These are phyloP conservation scores for Castor canadensis DNA, from an alignment of 2,113 vertebrate species.

Conservation along the genomic window DNA sequence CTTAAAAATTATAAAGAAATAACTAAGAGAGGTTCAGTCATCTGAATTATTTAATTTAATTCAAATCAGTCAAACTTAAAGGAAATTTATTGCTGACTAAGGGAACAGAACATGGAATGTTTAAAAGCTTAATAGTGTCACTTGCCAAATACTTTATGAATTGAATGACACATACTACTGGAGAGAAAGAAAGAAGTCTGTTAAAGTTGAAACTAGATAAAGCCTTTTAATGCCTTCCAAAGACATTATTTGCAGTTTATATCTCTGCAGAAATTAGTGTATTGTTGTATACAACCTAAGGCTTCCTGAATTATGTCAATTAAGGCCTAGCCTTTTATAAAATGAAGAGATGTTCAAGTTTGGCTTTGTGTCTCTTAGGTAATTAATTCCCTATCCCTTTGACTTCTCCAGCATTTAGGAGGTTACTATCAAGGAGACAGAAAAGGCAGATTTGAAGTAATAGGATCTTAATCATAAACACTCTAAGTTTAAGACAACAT, in stretches of 20 bases:
- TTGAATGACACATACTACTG: background rate
- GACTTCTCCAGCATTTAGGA: background rate
- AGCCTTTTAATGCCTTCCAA: background rate
- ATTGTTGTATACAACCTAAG: background rate
- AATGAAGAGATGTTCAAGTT: background rate
- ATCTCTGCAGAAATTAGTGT: background rate
- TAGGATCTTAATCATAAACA: background rate
- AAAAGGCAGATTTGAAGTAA: background rate
- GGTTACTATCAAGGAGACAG: background rate
- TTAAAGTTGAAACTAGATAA: conserved; percentile 10
- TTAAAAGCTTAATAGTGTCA: background rate
- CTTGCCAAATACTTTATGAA: background rate
- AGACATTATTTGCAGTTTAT: background rate
- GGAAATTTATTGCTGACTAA: background rate
- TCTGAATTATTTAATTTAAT: background rate
- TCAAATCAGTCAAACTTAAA: background rate
- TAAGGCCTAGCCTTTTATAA: background rate
- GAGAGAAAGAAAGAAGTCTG: background rate
- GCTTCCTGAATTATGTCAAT: background rate
- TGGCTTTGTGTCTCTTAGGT: background rate
- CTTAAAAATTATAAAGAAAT: background rate
- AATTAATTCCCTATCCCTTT: background rate
- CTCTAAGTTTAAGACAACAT: background rate
- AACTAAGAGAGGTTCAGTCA: background rate
- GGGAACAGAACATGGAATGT: background rate